Evolutionary conservation across 2,888 invertebrate species (phyloP), one percentile per base, ranked within the genome.

Genomic region (Selenia dentaria): DNA sequence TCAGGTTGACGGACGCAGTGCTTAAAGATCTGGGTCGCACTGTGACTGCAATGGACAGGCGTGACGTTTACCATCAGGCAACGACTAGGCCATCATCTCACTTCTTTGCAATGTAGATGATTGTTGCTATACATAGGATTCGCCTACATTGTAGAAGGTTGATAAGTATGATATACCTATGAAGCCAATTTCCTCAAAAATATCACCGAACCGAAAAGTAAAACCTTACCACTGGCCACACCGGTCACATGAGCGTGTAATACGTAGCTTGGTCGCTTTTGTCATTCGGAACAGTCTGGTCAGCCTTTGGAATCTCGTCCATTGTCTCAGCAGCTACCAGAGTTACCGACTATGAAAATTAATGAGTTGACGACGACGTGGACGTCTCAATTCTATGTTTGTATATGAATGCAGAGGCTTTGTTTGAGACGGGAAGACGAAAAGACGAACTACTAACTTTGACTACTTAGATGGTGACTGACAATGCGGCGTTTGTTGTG

Each of bases 341-440:
- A 67, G 67, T 78, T 77, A 75, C 74, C 72, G 75, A 73, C 79
- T 82, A 78, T 79, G 83, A 81, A 83, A 84, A 86, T 85, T 85
- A 86, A 86, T 83, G 83, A 84, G 79, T 63, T 77, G 74, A 22
- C 25, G 22, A 22, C 40, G 76, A 81, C 76, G 74, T 65, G 35
- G 76, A 81, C 76, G 74, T 65, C 64, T 54, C 51, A 59, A 59
- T 70, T 44, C 44, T 51, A 33, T 71, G 69, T 73, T 67, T 67
- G 63, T 73, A 47, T 69, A 64, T 75, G 66, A 63, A 70, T 68
- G 67, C 62, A 57, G 43, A 51, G 51, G 20, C 38, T 47, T 57
- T 68, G 75, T 70, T 70, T 49, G 55, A 43, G 38, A 52, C 20
- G 27, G n/a, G 33, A 32, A 25, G 24, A 57, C 6, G 22, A 22